A percentile compares a stretch with the other conserved stretches of the same genome.
Evolutionary conservation across 2,113 vertebrate genomes (phyloP).

Genomic region (Larimichthys crocea): DNA sequence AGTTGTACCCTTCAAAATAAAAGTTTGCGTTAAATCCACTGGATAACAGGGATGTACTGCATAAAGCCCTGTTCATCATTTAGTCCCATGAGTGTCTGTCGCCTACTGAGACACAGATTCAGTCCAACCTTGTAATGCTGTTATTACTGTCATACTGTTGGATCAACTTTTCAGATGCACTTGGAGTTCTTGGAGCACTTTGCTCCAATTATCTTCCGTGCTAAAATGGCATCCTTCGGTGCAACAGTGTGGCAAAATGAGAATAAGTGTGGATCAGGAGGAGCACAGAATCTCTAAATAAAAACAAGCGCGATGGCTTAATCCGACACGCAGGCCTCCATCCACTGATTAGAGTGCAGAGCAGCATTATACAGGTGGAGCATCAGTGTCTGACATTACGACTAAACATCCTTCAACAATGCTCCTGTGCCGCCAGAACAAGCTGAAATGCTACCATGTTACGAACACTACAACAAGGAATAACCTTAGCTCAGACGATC

Average conservation of each 20-base stretch:
- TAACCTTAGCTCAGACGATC: background rate
- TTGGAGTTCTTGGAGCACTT: background rate
- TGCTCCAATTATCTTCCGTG: background rate
- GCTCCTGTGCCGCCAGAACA: conserved; percentile 1
- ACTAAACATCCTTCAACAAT: conserved; percentile 4
- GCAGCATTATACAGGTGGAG: background rate
- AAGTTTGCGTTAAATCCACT: background rate
- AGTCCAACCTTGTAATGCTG: background rate
- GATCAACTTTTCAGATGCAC: background rate
- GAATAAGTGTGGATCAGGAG: background rate
- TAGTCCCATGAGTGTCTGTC: background rate
- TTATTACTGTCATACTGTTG: background rate
- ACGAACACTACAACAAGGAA: background rate
- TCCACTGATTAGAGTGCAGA: background rate
- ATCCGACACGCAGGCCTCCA: background rate
- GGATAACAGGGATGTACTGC: background rate
- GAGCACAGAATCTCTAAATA: background rate
- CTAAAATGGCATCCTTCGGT: background rate
- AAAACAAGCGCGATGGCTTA: background rate
- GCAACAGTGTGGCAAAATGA: background rate
- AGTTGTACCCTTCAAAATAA: background rate
- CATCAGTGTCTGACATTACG: background rate
- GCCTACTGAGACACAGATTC: background rate
- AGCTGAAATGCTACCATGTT: background rate
- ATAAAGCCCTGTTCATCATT: background rate